phyloP scores from a whole-genome alignment of 2,888 invertebrate genomes.

The Apamea epomidion region DNA sequence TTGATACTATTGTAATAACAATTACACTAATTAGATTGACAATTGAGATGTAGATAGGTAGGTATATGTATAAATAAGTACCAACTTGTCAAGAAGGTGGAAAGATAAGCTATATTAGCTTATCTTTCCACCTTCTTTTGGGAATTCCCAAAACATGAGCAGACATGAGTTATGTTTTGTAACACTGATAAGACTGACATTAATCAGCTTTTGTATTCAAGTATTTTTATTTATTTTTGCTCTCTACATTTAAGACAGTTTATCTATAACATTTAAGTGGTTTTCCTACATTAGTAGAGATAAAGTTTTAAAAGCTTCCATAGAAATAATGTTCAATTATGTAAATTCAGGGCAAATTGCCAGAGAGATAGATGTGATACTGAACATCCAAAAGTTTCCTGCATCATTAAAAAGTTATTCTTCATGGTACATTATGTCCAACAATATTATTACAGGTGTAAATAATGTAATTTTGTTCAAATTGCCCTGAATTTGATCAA shows the following conservation, averaged over 20 bases:
- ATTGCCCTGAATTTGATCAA: background rate
- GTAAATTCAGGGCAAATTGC: slow-evolving; percentile 23
- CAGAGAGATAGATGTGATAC: slow-evolving; percentile 5
- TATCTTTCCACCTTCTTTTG: too few species aligned
- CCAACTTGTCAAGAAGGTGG: background rate
- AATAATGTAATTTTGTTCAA: slow-evolving; percentile 11
- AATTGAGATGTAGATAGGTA: slow-evolving; percentile 6
- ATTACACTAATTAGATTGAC: slow-evolving; percentile 36
- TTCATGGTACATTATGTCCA: background rate
- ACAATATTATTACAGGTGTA: slow-evolving; percentile 86
- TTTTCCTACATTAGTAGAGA: slow-evolving; percentile 39
- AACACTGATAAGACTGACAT: slow-evolving; percentile 28
- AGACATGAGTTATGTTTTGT: slow-evolving; percentile 28
- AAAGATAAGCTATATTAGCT: slow-evolving; percentile 45
- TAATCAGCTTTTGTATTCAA: slow-evolving; percentile 34
- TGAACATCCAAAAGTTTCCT: background rate
- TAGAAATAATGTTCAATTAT: slow-evolving; percentile 14
- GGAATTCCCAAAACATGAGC: slow-evolving; percentile 38
- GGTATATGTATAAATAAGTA: background rate
- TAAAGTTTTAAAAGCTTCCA: slow-evolving; percentile 24
- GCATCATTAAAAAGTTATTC: background rate
- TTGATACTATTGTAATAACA: slow-evolving; percentile 42
- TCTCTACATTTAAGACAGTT: slow-evolving; percentile 12
- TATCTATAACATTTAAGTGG: slow-evolving; percentile 47
- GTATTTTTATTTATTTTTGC: slow-evolving; percentile 35